phyloP scores from a whole-genome alignment of 2,888 invertebrate species.

The Melitaea athalia region DNA sequence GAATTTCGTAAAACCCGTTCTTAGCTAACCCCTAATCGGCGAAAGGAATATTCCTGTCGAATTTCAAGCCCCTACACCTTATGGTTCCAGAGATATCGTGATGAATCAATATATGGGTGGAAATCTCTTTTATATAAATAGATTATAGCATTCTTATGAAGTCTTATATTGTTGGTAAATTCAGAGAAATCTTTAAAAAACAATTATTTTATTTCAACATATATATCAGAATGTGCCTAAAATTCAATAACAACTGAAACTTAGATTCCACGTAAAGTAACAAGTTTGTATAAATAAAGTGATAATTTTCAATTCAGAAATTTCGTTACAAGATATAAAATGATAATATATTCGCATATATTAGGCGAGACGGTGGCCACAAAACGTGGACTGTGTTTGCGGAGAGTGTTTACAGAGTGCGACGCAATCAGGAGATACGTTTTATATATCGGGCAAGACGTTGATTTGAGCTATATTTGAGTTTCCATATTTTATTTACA shows the following conservation, averaged over 20 bases:
- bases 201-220: background rate
- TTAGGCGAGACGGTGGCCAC: constrained; percentile 28
- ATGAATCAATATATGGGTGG: too few species aligned
- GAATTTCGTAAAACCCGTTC: too few species aligned
- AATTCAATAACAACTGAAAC: background rate
- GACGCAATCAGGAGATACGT: constrained; percentile 41
- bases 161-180: too few species aligned
- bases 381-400: constrained; percentile 32
- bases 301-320: constrained; percentile 9
- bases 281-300: background rate
- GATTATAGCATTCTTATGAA: too few species aligned
- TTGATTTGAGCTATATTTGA: constrained; percentile 38
- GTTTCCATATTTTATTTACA: constrained; percentile 10
- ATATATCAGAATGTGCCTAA: background rate
- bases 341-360: constrained; percentile 36
- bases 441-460: constrained; percentile 42
- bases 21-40: too few species aligned
- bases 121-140: too few species aligned
- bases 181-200: background rate
- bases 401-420: constrained; percentile 24
- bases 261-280: background rate
- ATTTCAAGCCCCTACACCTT: too few species aligned
- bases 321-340: constrained; percentile 28
- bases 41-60: too few species aligned
- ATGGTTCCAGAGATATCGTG: too few species aligned